These are phyloP conservation scores for Typhlomys cinereus DNA, from an alignment of 2,113 vertebrate species.

Conservation along the genomic window DNA sequence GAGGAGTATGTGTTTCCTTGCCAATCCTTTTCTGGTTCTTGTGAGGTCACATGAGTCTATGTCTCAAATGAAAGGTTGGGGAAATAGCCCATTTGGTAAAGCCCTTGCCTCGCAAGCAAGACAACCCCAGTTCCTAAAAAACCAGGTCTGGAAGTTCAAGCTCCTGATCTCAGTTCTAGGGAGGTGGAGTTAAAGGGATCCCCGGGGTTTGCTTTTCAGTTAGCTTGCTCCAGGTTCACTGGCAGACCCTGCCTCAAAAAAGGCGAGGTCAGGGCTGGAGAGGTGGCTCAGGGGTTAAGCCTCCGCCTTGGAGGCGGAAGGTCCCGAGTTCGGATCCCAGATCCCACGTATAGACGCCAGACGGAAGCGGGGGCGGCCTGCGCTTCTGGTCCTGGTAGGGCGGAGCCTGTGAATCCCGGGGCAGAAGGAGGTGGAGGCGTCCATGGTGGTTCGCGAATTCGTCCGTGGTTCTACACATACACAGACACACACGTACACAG, in stretches of 20 bases:
- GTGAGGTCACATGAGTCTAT: neutral
- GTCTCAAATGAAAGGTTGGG: neutral
- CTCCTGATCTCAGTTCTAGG: neutral
- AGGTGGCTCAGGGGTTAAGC: too few relatives aligned
- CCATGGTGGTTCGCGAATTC: too few relatives aligned
- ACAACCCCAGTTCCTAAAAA: neutral
- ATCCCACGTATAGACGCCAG: too few relatives aligned
- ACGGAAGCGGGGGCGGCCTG: too few relatives aligned
- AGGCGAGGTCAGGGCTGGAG: too few relatives aligned
- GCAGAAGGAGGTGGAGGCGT: too few relatives aligned
- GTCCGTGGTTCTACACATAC: too few relatives aligned
- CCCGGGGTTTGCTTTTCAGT: neutral
- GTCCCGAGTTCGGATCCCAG: too few relatives aligned
- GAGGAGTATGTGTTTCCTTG: neutral
- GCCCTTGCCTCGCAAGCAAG: neutral
- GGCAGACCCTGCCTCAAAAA: neutral
- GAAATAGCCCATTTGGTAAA: neutral
- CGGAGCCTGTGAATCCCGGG: too few relatives aligned
- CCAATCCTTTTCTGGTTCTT: neutral
- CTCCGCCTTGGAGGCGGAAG: too few relatives aligned
- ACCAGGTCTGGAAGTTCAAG: fast-evolving
- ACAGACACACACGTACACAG: too few relatives aligned
- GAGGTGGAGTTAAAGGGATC: neutral
- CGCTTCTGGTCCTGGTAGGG: too few relatives aligned
- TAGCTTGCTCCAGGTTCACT: neutral